Percentiles rank a stretch among this genome's conserved stretches.
These are phyloP conservation scores for Toxonevra muliebris DNA, from an alignment of 2,888 invertebrate species.

Conservation along the genomic window DNA sequence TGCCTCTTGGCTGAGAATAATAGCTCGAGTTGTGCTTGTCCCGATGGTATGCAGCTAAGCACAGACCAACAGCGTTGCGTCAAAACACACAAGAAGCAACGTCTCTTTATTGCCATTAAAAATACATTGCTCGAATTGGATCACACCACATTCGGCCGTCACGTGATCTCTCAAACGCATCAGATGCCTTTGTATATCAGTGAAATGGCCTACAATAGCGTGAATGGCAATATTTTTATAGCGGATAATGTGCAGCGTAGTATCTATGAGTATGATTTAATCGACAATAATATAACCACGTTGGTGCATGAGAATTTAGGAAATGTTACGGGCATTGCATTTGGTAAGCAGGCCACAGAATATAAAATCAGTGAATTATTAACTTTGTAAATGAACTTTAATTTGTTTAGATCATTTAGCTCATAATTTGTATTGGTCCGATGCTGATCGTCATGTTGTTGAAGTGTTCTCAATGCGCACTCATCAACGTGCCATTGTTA, in stretches of 20 bases:
- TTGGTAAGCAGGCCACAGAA: constrained; percentile 62
- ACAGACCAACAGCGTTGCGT: constrained; percentile 69
- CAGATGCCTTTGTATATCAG: constrained; percentile 69
- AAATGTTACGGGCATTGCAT: constrained; percentile 69
- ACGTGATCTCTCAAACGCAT: constrained; percentile 67
- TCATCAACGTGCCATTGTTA: constrained; percentile 69
- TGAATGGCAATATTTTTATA: constrained; percentile 67
- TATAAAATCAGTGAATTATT: not conserved
- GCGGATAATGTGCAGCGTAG: constrained; percentile 67
- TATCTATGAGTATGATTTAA: constrained; percentile 64
- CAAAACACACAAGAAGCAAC: constrained; percentile 64
- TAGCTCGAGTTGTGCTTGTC: constrained; percentile 77
- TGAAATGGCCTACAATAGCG: constrained; percentile 74
- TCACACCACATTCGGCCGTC: constrained; percentile 74
- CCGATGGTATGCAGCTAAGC: constrained; percentile 73
- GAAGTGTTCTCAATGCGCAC: constrained; percentile 74
- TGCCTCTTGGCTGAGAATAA: constrained; percentile 74
- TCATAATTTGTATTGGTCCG: constrained; percentile 79
- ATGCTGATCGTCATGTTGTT: constrained; percentile 71
- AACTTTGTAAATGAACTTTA: not conserved
- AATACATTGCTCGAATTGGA: constrained; percentile 71
- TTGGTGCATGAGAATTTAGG: constrained; percentile 66
- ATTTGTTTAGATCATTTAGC: constrained; percentile 71
- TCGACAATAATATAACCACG: constrained; percentile 45
- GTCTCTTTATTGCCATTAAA: constrained; percentile 67